Base-by-base conservation (phyloP, 2,888 invertebrate genomes). In the Drosophila ezoana region DNA sequence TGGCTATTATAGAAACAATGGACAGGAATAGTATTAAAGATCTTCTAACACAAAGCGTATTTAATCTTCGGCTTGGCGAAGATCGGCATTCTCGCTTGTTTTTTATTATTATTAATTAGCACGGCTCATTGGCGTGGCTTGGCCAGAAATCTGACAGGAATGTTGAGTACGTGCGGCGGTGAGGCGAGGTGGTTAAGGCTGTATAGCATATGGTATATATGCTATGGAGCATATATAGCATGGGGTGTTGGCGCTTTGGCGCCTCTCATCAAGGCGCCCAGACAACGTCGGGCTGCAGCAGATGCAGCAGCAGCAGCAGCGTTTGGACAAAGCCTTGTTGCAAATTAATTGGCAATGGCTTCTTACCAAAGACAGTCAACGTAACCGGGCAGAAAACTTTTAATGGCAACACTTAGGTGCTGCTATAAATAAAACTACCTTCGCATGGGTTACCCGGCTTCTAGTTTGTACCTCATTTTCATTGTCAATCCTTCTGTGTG, bases 161-260 rank as follows among this genome's bases (percentile, higher is more conserved):
- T 86, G 86, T 58, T 70, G 74, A 74, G 62, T 72, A 69, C 72
- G 56, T 63, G 71, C 63, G 38, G 11, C 18, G 23, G 33, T 23
- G 57, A 35, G 32, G 33, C 16, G 57, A 35, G 43, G 18, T 35
- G 62, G 63, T 51, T 41, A 47, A 47, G 18, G 63, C 59, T 57
- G 58, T 67, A 71, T 71, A 52, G 60, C 51, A 58, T 44, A 62
- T 63, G 16, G 47, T 51, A 65, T 56, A 62, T 54, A 48, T 35
- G 35, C 41, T 53, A 33, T 20, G n/a, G 44, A 43, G 40, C 32
- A 41, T 43, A 18, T 61, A 52, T 49, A 48, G 59, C 57, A 73
- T 71, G 75, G 85, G 83, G 88, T 85, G 88, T 85, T 88, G 87
- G 81, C 81, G 77, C 87, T 86, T 85, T 86, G 89, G 89, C 89